These are phyloP conservation scores for Chloropsis hardwickii DNA, from an alignment of 2,113 vertebrate species.

Conservation along the genomic window DNA sequence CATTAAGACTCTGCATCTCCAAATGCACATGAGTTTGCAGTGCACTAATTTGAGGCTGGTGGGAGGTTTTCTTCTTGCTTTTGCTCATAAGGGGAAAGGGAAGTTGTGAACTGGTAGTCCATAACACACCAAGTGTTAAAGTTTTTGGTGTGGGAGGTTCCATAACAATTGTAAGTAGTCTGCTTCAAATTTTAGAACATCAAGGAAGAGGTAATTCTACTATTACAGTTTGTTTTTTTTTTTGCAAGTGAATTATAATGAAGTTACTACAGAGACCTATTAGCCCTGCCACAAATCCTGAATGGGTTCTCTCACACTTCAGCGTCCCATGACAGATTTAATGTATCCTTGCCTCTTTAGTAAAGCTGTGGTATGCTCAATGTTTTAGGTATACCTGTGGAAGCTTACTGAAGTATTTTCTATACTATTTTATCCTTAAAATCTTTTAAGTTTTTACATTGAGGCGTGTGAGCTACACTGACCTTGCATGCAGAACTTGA, in stretches of 20 bases:
- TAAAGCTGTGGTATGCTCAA: not conserved
- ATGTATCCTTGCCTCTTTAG: not conserved
- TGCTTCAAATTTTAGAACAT: not conserved
- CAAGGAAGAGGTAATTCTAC: not conserved
- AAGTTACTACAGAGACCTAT: not conserved
- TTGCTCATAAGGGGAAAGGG: not conserved
- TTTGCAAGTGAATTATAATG: not conserved
- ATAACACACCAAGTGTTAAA: not conserved
- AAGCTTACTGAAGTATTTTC: not conserved
- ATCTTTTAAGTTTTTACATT: not conserved
- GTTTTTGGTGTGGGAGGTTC: not conserved
- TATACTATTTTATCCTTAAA: not conserved
- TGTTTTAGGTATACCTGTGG: not conserved
- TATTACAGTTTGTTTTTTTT: accelerated
- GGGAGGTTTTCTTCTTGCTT: not conserved
- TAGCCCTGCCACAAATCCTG: not conserved
- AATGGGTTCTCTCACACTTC: not conserved
- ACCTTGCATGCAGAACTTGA: not conserved
- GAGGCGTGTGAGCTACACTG: not conserved
- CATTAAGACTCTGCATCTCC: not conserved
- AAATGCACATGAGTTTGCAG: not conserved
- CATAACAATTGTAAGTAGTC: not conserved
- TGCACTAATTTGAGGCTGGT: not conserved
- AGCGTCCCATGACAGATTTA: not conserved
- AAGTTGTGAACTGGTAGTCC: not conserved